Percentiles rank a stretch among this genome's conserved stretches.
phyloP scores from a whole-genome alignment of 1,140 invertebrate genomes.

The Lepidurus packardi region DNA sequence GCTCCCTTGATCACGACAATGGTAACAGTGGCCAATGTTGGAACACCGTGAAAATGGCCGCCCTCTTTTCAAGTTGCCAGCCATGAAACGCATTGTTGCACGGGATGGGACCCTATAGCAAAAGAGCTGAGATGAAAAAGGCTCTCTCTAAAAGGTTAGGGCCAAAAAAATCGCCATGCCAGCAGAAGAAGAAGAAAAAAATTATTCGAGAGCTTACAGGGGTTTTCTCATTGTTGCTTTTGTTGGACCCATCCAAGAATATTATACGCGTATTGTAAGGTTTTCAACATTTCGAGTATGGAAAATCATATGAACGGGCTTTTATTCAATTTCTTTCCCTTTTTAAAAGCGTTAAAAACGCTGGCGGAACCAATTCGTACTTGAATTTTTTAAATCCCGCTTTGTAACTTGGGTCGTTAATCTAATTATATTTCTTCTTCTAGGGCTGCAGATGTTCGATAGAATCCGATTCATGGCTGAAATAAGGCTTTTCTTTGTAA shows the following conservation, averaged over 20 bases:
- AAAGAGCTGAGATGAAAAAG: conserved; percentile 14
- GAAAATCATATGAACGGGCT: neutral
- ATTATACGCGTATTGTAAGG: neutral
- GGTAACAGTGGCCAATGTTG: conserved; percentile 17
- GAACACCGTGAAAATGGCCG: conserved; percentile 17
- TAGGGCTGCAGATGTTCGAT: too few species aligned
- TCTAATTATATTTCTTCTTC: too few species aligned
- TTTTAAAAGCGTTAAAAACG: neutral
- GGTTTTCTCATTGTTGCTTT: conserved; percentile 10
- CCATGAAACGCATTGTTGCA: conserved; percentile 18
- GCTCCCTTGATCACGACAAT: conserved; percentile 13
- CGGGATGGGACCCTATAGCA: neutral
- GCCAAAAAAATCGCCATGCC: neutral
- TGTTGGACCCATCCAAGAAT: neutral
- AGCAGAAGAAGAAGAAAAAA: neutral
- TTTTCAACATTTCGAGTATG: conserved; percentile 15
- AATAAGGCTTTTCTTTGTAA: too few species aligned
- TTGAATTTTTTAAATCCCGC: too few species aligned
- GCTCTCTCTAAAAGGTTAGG: conserved; percentile 7
- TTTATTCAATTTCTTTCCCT: neutral
- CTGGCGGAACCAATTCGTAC: too few species aligned
- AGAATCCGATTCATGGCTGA: too few species aligned
- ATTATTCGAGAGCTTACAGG: conserved; percentile 14
- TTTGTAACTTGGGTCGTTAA: too few species aligned
- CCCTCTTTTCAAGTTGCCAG: conserved; percentile 12